Conservation (phyloP, 2,888 invertebrate species). For the Drosophila yooni region DNA sequence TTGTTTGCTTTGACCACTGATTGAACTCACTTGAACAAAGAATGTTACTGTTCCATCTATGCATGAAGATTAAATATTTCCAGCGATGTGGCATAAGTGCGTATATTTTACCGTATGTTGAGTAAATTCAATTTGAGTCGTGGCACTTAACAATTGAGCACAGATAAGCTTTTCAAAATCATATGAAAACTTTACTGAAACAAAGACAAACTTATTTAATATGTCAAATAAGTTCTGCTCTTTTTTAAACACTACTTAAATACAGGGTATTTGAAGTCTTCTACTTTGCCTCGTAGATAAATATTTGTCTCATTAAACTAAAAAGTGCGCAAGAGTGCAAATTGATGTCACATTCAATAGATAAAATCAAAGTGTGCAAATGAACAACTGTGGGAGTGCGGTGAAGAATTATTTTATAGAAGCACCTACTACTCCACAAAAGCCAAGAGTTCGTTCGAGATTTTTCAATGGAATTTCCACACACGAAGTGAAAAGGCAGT, state of each 20-base stretch:
- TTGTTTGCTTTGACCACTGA: constrained; percentile 40
- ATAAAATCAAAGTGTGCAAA: constrained; percentile 18
- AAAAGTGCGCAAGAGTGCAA: constrained; percentile 51
- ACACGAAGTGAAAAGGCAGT: neutral
- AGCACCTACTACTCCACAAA: neutral
- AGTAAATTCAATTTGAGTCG: neutral
- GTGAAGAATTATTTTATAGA: neutral
- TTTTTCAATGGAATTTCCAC: constrained; percentile 30
- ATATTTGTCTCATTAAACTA: constrained; percentile 4
- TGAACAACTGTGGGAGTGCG: neutral
- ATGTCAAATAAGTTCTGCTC: neutral
- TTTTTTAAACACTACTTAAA: neutral
- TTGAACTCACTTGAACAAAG: constrained; percentile 54
- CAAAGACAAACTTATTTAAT: too few species aligned
- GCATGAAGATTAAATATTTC: constrained; percentile 12
- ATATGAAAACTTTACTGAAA: too few species aligned
- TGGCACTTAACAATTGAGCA: neutral
- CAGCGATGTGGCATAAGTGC: constrained; percentile 6
- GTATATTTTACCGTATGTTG: neutral
- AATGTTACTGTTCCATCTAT: constrained; percentile 36
- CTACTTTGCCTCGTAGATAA: neutral
- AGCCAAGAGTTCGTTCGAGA: constrained; percentile 7
- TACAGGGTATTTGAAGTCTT: neutral
- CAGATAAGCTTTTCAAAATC: neutral
- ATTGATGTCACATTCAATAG: constrained; percentile 48